Conservation (phyloP, 2,797 vertebrate species). For the Eutrigla gurnardus region DNA sequence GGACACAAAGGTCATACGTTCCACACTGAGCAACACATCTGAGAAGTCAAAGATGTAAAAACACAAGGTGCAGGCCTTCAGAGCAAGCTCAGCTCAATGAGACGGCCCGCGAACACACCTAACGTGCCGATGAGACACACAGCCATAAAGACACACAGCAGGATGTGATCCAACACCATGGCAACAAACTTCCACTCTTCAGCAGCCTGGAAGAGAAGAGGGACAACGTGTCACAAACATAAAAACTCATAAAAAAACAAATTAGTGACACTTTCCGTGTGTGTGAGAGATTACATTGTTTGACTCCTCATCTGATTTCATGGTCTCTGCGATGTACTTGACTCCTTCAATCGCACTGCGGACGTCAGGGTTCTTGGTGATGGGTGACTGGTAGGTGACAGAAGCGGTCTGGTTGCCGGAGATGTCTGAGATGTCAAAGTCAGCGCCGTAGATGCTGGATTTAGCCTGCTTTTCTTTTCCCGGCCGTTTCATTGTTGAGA, state of each 20-base stretch:
- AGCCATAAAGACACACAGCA: constrained; percentile 95
- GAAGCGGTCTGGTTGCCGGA: constrained; percentile 89
- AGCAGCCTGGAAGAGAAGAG: constrained; percentile 86
- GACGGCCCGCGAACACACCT: constrained; percentile 92
- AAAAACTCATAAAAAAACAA: background rate
- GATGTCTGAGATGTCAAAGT: constrained; percentile 95
- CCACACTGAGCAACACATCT: background rate
- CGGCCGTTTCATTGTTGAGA: constrained; percentile 95
- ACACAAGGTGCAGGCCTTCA: constrained; percentile 46
- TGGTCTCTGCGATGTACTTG: constrained; percentile 95
- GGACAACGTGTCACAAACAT: constrained; percentile 17
- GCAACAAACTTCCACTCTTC: constrained; percentile 99
- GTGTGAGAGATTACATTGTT: constrained; percentile 85
- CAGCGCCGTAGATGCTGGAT: constrained; percentile 86
- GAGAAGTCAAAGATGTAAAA: background rate
- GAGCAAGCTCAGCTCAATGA: constrained; percentile 93
- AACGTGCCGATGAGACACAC: constrained; percentile 95
- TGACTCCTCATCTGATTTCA: constrained; percentile 95
- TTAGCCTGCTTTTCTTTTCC: constrained; percentile 89
- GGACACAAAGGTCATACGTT: background rate
- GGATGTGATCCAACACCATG: constrained; percentile 96
- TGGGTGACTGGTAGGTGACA: constrained; percentile 88
- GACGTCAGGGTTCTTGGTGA: constrained; percentile 93
- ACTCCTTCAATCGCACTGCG: constrained; percentile 93
- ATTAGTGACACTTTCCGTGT: background rate